These are phyloP conservation scores for Upupa epops DNA, from an alignment of 2,113 vertebrate genomes.

Conservation along the genomic window DNA sequence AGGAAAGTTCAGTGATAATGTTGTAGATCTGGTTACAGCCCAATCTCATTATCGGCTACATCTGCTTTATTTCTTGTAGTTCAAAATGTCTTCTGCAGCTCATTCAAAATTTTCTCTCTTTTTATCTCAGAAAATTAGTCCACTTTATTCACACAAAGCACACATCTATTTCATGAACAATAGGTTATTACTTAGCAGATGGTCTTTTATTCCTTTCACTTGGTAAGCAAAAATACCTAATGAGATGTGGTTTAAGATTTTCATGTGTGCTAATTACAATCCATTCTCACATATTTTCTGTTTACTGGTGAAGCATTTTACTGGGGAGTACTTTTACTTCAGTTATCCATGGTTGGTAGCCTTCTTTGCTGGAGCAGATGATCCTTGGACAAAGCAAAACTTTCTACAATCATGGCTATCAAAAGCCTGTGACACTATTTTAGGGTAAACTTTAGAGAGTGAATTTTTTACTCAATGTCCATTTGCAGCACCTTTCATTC, in stretches of 20 bases:
- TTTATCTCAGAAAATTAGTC: conserved; percentile 13
- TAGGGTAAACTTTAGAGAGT: neutral
- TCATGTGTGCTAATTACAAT: neutral
- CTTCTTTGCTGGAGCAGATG: neutral
- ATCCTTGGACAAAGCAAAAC: neutral
- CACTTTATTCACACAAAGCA: conserved; percentile 31
- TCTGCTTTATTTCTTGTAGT: neutral
- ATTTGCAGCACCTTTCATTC: neutral
- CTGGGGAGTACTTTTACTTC: neutral
- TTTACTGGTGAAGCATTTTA: neutral
- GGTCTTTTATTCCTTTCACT: neutral
- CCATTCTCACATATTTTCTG: neutral
- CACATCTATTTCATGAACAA: neutral
- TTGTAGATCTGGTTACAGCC: neutral
- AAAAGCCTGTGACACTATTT: neutral
- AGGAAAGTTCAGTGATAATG: neutral
- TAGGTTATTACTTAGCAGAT: conserved; percentile 27
- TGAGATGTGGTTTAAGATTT: neutral
- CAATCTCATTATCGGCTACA: neutral
- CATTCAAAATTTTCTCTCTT: neutral
- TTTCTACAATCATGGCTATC: neutral
- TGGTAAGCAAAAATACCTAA: conserved; percentile 4
- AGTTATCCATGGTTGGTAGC: neutral
- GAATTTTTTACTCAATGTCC: neutral
- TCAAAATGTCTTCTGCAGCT: conserved; percentile 5